Base-by-base conservation (phyloP, 1,140 invertebrate genomes). In the Rhopalosiphum padi region DNA sequence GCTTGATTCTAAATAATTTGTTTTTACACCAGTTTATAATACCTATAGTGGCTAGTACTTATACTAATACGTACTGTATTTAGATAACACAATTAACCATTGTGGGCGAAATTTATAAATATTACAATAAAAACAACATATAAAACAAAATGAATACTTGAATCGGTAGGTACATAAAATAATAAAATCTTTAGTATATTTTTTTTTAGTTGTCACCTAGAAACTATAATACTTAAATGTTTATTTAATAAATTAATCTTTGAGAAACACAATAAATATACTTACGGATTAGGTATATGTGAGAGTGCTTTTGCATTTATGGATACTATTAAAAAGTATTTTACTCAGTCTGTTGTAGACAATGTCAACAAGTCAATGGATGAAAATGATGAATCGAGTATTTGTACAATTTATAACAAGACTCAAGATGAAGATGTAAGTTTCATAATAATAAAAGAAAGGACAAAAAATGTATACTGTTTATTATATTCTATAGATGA, bases 281-380 rank as follows among this genome's bases (percentile, higher is more conserved):
- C 9, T 43, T 43, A 4, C 1, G 25, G 41, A 85, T 43, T 51
- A 51, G 15, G 18, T 88, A 48, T 51, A 88, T 48, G 21, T n/a
- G 6, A n/a, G 2, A 35, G 83, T 41, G 21, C n/a, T 37, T 53
- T 51, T 51, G n/a, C 55, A 35, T 22, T 88, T 51, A 93, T 93
- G 91, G 91, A 93, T 53, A 53, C 25, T 30, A 83, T 93, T 48
- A 85, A 83, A 53, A 85, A 86, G 11, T 85, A 85, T 85, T 93
- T 93, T 85, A 85, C 51, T 92, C 48, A 25, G 35, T 53, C 77
- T 22, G 41, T 53, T 22, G 35, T 22, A 23, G n/a, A 85, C 18
- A 51, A 92, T 51, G 46, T 3, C 0, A 48, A 92, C 37, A n/a
- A 92, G 43, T 30, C 35, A 37, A 21, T 92, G 15, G 91, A 51